phyloP scores from a whole-genome alignment of 2,113 vertebrate species.

The Ictalurus furcatus region DNA sequence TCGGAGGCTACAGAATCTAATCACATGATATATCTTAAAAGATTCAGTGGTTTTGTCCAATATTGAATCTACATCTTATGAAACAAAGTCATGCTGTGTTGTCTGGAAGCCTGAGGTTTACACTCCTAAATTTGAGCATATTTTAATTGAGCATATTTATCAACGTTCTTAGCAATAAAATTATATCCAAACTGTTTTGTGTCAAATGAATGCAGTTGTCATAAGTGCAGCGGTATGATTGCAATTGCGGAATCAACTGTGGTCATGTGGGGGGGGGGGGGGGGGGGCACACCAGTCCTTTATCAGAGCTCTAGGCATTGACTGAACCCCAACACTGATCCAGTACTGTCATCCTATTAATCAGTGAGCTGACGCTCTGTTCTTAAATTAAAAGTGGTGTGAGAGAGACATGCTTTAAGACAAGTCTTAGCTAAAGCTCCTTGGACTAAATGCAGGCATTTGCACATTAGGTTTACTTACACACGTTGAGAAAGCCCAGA shows the following conservation, averaged over 20 bases:
- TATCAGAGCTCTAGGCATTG: neutral
- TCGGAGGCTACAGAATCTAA: neutral
- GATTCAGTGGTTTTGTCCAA: neutral
- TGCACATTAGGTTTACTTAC: neutral
- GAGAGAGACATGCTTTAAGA: neutral
- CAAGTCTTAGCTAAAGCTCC: neutral
- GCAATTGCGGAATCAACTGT: neutral
- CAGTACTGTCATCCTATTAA: neutral
- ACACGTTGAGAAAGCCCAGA: neutral
- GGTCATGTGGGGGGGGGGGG: neutral
- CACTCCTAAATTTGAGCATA: neutral
- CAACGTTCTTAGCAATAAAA: neutral
- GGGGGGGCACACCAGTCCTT: neutral
- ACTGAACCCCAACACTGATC: neutral
- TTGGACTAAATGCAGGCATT: neutral
- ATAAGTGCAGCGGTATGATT: neutral
- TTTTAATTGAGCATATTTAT: neutral
- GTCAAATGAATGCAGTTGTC: neutral
- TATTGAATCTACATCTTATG: neutral
- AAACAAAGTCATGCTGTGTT: neutral
- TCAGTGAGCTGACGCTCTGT: neutral
- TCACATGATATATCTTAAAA: neutral
- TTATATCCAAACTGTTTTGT: neutral
- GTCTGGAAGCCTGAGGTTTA: neutral
- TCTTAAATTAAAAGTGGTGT: neutral